Percentiles rank a stretch among this genome's conserved stretches.
Evolutionary conservation across 1,140 invertebrate genomes (phyloP).

Genomic region (Drosophila dunni): DNA sequence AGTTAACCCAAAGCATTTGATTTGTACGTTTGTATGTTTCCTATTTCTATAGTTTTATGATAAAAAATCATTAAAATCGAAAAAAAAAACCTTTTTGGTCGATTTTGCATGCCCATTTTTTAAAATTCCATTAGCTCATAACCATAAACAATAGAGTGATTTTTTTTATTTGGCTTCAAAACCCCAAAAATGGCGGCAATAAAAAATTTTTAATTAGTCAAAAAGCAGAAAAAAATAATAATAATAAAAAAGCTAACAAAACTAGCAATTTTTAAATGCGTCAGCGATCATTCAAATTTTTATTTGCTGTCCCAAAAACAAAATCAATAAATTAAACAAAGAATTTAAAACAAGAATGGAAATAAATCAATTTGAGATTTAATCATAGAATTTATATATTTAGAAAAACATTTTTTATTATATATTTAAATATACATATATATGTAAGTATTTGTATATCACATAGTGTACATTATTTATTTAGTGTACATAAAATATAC

Average conservation of each 20-base stretch:
- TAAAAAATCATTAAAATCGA: conserved; percentile 27
- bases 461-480: too few species aligned
- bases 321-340: conserved; percentile 7
- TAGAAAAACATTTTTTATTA: too few species aligned
- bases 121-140: conserved; percentile 63
- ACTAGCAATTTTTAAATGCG: conserved; percentile 32
- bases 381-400: neutral
- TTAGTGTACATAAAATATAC: too few species aligned
- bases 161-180: conserved; percentile 32
- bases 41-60: conserved; percentile 25
- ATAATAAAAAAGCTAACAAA: neutral
- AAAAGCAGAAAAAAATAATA: conserved; percentile 3
- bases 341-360: neutral
- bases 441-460: too few species aligned
- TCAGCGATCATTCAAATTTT: conserved; percentile 1
- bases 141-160: conserved; percentile 49
- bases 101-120: conserved; percentile 44
- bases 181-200: conserved; percentile 43
- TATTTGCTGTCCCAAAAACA: conserved; percentile 8
- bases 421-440: too few species aligned
- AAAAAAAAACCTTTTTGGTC: conserved; percentile 14
- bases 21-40: conserved; percentile 3
- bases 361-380: neutral
- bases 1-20: conserved; percentile 18
- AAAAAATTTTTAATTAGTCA: conserved; percentile 43